Conservation (phyloP, 2,797 vertebrate genomes). For the Triplophysa yarkandensis region DNA sequence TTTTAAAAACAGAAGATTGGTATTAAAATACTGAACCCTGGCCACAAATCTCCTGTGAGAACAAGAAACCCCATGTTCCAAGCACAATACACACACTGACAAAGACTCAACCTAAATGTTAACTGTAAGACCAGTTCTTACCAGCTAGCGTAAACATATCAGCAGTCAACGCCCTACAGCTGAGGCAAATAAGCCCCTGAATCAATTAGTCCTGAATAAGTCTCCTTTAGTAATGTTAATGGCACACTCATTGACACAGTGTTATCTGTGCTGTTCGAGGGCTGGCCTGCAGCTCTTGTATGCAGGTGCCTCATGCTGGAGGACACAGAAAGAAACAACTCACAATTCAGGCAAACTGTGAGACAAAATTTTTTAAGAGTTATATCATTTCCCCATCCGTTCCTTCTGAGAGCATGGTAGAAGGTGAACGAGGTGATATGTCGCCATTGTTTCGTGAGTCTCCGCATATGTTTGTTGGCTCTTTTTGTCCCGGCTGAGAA, state of each 20-base stretch:
- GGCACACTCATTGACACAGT: constrained; percentile 51
- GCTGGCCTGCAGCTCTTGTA: constrained; percentile 38
- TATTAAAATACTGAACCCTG: not conserved
- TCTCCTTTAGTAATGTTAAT: constrained; percentile 58
- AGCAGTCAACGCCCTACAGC: constrained; percentile 57
- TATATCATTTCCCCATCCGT: constrained; percentile 2
- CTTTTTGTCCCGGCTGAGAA: constrained; percentile 45
- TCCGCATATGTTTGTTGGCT: constrained; percentile 49
- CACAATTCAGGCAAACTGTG: constrained; percentile 11
- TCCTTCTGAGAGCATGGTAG: constrained; percentile 14
- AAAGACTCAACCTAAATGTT: not conserved
- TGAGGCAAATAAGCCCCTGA: constrained; percentile 56
- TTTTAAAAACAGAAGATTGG: not conserved
- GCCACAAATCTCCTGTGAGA: not conserved
- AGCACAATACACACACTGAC: constrained; percentile 23
- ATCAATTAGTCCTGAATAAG: constrained; percentile 60
- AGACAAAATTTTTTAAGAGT: constrained; percentile 37
- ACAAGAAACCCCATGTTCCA: not conserved
- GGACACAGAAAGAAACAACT: constrained; percentile 37
- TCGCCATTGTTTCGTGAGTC: constrained; percentile 27
- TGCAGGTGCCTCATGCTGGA: constrained; percentile 49
- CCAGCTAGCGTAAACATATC: constrained; percentile 58
- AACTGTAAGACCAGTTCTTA: constrained; percentile 43
- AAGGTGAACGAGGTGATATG: not conserved
- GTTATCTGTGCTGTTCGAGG: constrained; percentile 52